Percentiles rank a stretch among this genome's conserved stretches.
phyloP scores from a whole-genome alignment of 2,113 vertebrate species.

The Mola mola region DNA sequence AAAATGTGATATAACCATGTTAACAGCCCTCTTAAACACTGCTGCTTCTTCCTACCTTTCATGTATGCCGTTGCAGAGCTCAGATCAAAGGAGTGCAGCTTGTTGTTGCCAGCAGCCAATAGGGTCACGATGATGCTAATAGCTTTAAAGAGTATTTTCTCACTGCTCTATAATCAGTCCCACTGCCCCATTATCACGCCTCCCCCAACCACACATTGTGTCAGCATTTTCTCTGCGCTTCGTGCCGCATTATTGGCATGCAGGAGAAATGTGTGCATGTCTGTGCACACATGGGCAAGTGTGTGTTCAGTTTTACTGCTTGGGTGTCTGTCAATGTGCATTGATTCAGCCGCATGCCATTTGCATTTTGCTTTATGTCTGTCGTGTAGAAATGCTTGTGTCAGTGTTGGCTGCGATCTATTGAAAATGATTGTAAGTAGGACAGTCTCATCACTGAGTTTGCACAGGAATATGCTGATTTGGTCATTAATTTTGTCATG shows the following conservation, averaged over 20 bases:
- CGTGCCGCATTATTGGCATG: conserved; percentile 50
- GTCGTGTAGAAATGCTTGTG: conserved; percentile 6
- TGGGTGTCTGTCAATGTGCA: conserved; percentile 27
- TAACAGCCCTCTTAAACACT: background rate
- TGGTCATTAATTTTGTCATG: conserved; percentile 5
- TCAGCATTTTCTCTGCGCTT: conserved; percentile 60
- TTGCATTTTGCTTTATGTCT: conserved; percentile 40
- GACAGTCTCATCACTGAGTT: conserved; percentile 18
- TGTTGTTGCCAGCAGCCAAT: conserved; percentile 38
- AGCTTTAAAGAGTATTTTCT: conserved; percentile 60
- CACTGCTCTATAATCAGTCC: conserved; percentile 26
- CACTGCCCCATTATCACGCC: conserved; percentile 34
- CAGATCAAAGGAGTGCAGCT: conserved; percentile 35
- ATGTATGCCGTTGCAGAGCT: conserved; percentile 11
- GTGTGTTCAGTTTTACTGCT: conserved; percentile 23
- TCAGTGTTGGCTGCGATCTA: conserved; percentile 5
- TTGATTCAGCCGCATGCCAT: conserved; percentile 33
- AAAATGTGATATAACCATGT: background rate
- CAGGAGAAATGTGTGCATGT: conserved; percentile 9
- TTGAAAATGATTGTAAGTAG: conserved; percentile 37
- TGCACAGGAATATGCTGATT: conserved; percentile 37
- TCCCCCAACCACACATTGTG: conserved; percentile 20
- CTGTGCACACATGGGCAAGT: background rate
- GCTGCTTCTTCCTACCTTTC: background rate
- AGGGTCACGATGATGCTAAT: conserved; percentile 53